Evolutionary conservation across 35 echinoderm and acorn worm species (phyloP), one percentile per base, ranked within the genome.

Genomic region (Apostichopus japonicus): DNA sequence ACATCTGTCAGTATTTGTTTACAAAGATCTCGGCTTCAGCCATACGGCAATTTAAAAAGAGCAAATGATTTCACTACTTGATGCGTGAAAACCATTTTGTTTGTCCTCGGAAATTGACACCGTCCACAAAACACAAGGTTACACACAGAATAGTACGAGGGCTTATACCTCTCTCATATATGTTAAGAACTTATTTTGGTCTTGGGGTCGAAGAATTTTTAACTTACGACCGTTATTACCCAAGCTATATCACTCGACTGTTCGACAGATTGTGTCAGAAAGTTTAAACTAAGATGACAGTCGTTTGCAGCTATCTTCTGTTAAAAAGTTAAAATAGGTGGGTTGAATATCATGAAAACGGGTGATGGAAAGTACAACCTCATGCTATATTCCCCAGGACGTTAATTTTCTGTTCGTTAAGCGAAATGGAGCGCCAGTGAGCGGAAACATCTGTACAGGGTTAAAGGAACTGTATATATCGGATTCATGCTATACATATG

Each of bases 371-470:
- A 19, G 71, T 75, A 75, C 71, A 23, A 44, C 6, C 71, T 75
- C 17, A 75, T 75, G 71, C 22, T 75, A 75, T 75, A 24, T 75
- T 75, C 21, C 71, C 71, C 17, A 75, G n/a, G 71, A 19, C 71
- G 71, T 75, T 75, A 75, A 75, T 75, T 75, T 67, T 75, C 71
- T 75, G 71, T 75, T 75, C 71, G 71, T 75, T 75, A 75, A 7
- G 71, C 6, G 16, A 75, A 75, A 75, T 75, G 71, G 71, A 75
- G 71, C 71, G 71, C 71, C 33, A 19, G 71, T 75, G 71, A 75
- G 71, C 71, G 71, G 71, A 21, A 75, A 75, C 71, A 75, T 75
- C 71, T 75, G 71, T 75, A 75, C 17, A 75, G 16, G 22, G 15
- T 75, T 75, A 75, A 75, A 75, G 71, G 71, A 75, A 75, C 71